Conservation (phyloP, 1,140 invertebrate genomes). For the Brachystomella parvula region DNA sequence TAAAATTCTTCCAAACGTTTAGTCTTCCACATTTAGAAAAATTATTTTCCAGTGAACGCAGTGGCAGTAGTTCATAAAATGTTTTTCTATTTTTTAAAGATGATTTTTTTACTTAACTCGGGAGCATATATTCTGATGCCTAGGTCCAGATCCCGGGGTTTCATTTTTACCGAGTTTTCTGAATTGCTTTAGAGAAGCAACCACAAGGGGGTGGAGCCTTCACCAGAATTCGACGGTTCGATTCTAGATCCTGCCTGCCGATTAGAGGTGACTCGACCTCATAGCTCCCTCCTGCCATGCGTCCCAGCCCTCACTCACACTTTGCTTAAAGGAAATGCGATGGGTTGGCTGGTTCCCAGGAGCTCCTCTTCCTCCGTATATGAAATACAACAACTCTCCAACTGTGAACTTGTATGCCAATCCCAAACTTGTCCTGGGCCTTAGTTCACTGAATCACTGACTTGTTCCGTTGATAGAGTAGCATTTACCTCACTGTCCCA, state of each 20-base stretch:
- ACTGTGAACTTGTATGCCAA: too few relatives aligned
- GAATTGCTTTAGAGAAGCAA: conserved; percentile 30
- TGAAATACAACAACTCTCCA: too few relatives aligned
- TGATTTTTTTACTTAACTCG: too few relatives aligned
- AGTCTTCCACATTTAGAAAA: too few relatives aligned
- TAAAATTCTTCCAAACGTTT: too few relatives aligned
- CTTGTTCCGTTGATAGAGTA: too few relatives aligned
- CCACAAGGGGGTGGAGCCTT: conserved; percentile 31
- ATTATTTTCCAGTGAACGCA: too few relatives aligned
- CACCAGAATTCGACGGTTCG: conserved; percentile 33
- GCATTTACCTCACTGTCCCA: too few relatives aligned
- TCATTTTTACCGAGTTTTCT: conserved; percentile 19
- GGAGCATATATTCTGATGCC: conserved; percentile 12
- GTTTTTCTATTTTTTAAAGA: too few relatives aligned
- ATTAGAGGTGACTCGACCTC: conserved; percentile 37
- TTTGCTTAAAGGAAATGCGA: neutral
- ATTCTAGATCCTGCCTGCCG: conserved; percentile 35
- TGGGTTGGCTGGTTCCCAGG: neutral
- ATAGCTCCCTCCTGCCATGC: conserved; percentile 35
- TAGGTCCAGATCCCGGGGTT: neutral
- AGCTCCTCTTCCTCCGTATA: too few relatives aligned
- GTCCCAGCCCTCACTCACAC: conserved; percentile 19
- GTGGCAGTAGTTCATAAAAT: too few relatives aligned
- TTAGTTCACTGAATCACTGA: too few relatives aligned
- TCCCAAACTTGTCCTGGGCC: neutral